Evolutionary conservation across 1,140 invertebrate species (phyloP).

Genomic region (Listronotus bonariensis): DNA sequence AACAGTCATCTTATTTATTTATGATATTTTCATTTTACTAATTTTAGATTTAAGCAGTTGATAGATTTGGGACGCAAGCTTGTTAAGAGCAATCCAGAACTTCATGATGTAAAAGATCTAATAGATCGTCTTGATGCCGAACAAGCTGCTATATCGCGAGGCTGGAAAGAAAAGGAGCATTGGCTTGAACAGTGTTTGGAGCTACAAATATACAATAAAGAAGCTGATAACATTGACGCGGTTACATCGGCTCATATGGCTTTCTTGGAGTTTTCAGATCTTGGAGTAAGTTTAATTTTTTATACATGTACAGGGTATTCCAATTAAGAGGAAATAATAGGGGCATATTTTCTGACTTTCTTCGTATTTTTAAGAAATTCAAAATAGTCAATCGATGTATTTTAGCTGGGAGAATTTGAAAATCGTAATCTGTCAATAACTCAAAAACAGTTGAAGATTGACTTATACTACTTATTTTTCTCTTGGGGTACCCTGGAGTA

Average conservation of each 20-base stretch:
- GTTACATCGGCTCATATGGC: constrained; percentile 92
- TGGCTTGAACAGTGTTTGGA: constrained; percentile 85
- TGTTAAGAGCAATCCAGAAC: constrained; percentile 69
- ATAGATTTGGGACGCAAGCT: constrained; percentile 77
- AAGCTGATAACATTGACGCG: constrained; percentile 97
- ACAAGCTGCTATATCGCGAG: constrained; percentile 73
- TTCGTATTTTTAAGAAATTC: too few species aligned
- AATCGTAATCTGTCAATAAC: too few species aligned
- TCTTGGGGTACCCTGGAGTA: too few species aligned
- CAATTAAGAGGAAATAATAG: too few species aligned
- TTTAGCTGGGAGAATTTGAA: too few species aligned
- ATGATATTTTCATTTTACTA: constrained; percentile 1
- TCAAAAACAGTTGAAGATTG: too few species aligned
- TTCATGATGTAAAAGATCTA: constrained; percentile 72
- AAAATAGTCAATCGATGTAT: too few species aligned
- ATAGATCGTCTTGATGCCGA: constrained; percentile 77
- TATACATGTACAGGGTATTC: too few species aligned
- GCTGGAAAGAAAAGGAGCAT: constrained; percentile 82
- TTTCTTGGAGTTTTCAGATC: constrained; percentile 86
- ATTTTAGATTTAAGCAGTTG: constrained; percentile 75
- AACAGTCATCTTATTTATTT: neutral
- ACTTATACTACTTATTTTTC: too few species aligned
- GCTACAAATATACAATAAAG: constrained; percentile 89
- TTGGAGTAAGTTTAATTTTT: constrained; percentile 70
- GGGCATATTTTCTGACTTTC: too few species aligned